Conservation (phyloP, 2,888 invertebrate genomes). For the Sphaerophoria rueppellii region DNA sequence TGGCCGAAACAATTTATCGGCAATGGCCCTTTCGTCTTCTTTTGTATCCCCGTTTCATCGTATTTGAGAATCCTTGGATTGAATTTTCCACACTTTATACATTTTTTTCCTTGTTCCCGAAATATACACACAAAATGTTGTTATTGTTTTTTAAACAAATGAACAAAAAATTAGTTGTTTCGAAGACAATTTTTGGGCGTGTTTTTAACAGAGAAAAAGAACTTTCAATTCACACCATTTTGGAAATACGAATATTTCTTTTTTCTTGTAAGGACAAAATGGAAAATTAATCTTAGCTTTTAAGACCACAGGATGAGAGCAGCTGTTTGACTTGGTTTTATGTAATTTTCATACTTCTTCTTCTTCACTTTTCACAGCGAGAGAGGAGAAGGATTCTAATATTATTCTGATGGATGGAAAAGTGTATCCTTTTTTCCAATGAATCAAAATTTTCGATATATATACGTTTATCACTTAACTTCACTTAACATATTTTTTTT, state of each 20-base stretch:
- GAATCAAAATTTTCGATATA: constrained; percentile 14
- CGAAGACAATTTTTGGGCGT: constrained; percentile 55
- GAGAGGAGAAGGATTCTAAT: constrained; percentile 51
- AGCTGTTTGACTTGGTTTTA: constrained; percentile 73
- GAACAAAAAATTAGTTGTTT: background rate
- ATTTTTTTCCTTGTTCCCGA: constrained; percentile 39
- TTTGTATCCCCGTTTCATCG: constrained; percentile 79
- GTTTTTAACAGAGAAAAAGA: constrained; percentile 55
- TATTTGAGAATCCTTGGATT: constrained; percentile 71
- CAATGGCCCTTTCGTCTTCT: constrained; percentile 79
- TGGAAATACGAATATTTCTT: background rate
- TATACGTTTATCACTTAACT: background rate
- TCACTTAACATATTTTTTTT: background rate
- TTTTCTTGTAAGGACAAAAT: background rate
- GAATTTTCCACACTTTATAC: constrained; percentile 48
- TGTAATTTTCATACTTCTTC: constrained; percentile 58
- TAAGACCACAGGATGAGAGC: constrained; percentile 67
- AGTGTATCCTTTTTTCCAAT: constrained; percentile 30
- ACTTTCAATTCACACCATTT: constrained; percentile 56
- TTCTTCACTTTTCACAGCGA: constrained; percentile 25
- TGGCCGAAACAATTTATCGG: constrained; percentile 77
- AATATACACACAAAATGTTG: constrained; percentile 21
- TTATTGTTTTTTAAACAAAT: background rate
- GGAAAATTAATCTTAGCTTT: constrained; percentile 49
- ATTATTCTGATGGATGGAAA: background rate